Evolutionary conservation across 2,113 vertebrate genomes (phyloP).

Genomic region (Hippocampus guttulatus): DNA sequence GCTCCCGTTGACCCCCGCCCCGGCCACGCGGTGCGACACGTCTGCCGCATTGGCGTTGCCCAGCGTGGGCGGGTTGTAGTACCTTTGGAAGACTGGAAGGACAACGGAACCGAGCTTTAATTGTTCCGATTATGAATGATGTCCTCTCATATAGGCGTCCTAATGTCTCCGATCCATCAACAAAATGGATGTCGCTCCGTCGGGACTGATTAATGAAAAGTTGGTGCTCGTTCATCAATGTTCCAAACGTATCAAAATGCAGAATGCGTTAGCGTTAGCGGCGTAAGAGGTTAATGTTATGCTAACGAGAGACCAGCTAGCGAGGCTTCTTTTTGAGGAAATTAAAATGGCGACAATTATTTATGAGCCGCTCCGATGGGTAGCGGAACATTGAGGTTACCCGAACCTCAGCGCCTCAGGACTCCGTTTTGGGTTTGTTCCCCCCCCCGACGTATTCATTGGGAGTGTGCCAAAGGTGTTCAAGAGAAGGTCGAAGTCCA

Average conservation of each 20-base stretch:
- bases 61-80: conserved; percentile 75
- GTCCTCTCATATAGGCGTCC: not conserved
- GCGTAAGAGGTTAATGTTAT: conserved; percentile 46
- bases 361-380: conserved; percentile 28
- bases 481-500: too few relatives aligned
- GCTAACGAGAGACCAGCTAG: conserved; percentile 39
- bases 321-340: conserved; percentile 22
- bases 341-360: conserved; percentile 46
- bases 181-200: not conserved
- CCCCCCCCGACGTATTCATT: too few relatives aligned
- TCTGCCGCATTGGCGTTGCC: conserved; percentile 64
- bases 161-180: not conserved
- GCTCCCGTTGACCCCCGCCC: conserved; percentile 54
- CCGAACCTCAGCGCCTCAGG: not conserved
- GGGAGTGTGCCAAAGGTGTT: too few relatives aligned
- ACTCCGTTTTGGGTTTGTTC: not conserved
- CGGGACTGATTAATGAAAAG: not conserved
- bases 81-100: conserved; percentile 85
- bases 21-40: conserved; percentile 19
- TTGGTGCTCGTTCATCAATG: not conserved
- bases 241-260: not conserved
- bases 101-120: not conserved
- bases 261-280: not conserved
- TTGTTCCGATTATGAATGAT: not conserved
- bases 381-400: not conserved